Evolutionary conservation across 2,113 vertebrate genomes (phyloP).

Genomic region (Sphyrna mokarran): DNA sequence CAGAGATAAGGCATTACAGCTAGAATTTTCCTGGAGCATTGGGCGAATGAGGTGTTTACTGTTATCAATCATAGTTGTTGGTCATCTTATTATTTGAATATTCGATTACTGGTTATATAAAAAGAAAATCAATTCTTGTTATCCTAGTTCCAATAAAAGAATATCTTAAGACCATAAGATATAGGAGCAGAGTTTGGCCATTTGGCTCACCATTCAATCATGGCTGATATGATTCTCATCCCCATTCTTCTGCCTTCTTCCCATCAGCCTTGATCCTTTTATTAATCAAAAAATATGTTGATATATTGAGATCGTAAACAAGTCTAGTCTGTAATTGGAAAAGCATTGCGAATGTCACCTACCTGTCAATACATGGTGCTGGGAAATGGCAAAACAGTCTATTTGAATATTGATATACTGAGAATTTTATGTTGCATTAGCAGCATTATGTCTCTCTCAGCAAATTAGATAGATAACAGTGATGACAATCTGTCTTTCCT

Average conservation of each 20-base stretch:
- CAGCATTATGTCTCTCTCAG: not conserved
- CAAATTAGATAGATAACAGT: not conserved
- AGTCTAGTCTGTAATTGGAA: not conserved
- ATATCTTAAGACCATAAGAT: too few relatives aligned
- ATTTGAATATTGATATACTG: not conserved
- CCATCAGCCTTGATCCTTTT: too few relatives aligned
- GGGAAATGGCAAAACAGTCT: not conserved
- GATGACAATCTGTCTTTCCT: not conserved
- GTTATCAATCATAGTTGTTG: not conserved
- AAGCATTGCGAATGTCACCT: not conserved
- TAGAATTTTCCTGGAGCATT: not conserved
- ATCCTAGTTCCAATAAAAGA: too few relatives aligned
- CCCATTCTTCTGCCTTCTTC: too few relatives aligned
- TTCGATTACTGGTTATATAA: not conserved
- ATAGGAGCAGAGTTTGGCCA: too few relatives aligned
- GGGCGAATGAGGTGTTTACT: not conserved
- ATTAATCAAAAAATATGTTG: too few relatives aligned
- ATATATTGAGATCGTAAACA: not conserved
- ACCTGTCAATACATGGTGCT: not conserved
- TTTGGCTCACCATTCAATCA: too few relatives aligned
- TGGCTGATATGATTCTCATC: too few relatives aligned
- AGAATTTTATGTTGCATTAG: not conserved
- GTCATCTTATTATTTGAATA: not conserved
- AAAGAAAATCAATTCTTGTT: too few relatives aligned
- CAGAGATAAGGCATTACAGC: not conserved